Percentiles rank a stretch among this genome's conserved stretches.
phyloP scores from a whole-genome alignment of 35 echinoderm and acorn worm genomes.

The Ophioderma brevispina region DNA sequence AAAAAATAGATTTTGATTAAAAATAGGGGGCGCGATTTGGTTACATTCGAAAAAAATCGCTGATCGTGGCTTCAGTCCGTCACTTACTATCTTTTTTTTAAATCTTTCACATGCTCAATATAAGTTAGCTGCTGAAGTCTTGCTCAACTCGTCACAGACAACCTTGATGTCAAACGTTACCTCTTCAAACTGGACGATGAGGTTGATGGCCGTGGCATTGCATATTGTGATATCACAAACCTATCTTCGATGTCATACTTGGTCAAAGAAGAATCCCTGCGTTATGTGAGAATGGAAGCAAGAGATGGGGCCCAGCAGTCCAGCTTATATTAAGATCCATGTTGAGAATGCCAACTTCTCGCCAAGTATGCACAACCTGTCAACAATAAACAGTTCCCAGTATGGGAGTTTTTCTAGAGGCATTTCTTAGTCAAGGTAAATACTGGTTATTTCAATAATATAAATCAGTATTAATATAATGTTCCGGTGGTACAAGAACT shows the following conservation, averaged over 20 bases:
- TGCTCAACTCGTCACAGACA: slow-evolving; percentile 94
- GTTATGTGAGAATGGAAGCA: slow-evolving; percentile 98
- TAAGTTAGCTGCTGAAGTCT: slow-evolving; percentile 81
- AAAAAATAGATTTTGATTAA: no score
- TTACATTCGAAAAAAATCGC: no score
- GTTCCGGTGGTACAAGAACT: no score
- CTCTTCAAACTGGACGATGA: slow-evolving; percentile 99
- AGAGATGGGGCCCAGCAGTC: no score
- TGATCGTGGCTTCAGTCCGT: no score
- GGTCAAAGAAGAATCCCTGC: slow-evolving; percentile 83
- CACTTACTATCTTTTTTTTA: not conserved
- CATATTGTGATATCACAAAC: slow-evolving; percentile 92
- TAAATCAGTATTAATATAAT: no score
- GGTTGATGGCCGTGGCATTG: slow-evolving; percentile 92
- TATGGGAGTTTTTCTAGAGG: slow-evolving; percentile 85
- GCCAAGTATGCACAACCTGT: slow-evolving; percentile 67
- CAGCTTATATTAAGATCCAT: slow-evolving; percentile 95
- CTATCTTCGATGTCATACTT: slow-evolving; percentile 82
- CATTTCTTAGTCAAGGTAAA: slow-evolving; percentile 91
- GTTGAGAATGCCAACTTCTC: slow-evolving; percentile 88
- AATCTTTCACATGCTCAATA: not conserved
- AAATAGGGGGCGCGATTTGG: no score
- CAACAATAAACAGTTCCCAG: slow-evolving; percentile 87
- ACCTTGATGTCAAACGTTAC: slow-evolving; percentile 89
- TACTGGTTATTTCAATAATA: no score